Conservation (phyloP, 2,888 invertebrate species). For the Odiellus spinosus region DNA sequence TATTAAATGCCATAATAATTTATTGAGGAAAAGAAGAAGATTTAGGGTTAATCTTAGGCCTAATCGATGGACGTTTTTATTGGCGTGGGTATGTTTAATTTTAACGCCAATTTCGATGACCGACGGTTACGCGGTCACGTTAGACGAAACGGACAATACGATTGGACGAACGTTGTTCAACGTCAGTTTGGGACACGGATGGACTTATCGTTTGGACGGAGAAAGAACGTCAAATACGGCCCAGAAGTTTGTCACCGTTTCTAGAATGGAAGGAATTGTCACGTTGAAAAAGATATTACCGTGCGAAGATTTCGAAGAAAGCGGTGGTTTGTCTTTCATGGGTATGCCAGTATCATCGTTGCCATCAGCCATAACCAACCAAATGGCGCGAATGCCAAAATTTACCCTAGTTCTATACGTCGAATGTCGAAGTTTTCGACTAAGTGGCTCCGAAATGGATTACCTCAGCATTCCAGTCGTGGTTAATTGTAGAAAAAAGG, state of each 20-base stretch:
- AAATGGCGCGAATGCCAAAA: constrained; percentile 32
- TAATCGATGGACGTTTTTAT: not conserved
- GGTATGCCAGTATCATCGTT: not conserved
- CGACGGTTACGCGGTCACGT: constrained; percentile 10
- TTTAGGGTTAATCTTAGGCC: not conserved
- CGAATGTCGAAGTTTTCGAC: constrained; percentile 45
- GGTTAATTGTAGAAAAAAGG: constrained; percentile 14
- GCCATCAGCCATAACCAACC: not conserved
- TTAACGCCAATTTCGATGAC: not conserved
- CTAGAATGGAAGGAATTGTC: constrained; percentile 39
- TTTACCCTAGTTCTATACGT: constrained; percentile 71
- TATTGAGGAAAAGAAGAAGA: not conserved
- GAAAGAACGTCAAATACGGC: constrained; percentile 56
- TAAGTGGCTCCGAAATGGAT: constrained; percentile 17
- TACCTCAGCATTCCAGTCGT: constrained; percentile 13
- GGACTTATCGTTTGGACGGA: constrained; percentile 24
- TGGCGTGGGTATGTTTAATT: not conserved
- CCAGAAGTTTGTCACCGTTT: constrained; percentile 55
- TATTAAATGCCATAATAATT: too few species aligned
- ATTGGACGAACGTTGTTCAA: constrained; percentile 22
- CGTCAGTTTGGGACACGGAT: constrained; percentile 34
- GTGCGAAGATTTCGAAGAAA: constrained; percentile 4
- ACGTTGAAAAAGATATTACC: constrained; percentile 7
- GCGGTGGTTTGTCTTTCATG: too few species aligned
- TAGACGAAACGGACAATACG: constrained; percentile 12